Conservation (phyloP, 1,140 invertebrate species). For the Arctopsyche grandis region DNA sequence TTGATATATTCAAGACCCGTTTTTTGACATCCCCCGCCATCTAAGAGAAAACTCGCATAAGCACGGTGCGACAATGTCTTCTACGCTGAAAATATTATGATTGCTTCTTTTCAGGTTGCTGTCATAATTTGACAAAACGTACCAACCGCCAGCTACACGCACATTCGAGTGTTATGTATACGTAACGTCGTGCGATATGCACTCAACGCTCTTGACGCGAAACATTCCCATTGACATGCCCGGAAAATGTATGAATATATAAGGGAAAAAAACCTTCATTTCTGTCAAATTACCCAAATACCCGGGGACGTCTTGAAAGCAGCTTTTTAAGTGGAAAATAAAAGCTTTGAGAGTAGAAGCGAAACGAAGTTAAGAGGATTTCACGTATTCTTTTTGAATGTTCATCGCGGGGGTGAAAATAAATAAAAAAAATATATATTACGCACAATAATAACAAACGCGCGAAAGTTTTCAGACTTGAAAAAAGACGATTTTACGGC, state of each 20-base stretch:
- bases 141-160: background rate
- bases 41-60: background rate
- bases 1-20: constrained; percentile 19
- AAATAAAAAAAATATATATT: background rate
- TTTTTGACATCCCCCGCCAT: background rate
- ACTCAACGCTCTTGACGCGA: too few species aligned
- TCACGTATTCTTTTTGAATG: background rate
- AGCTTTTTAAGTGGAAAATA: constrained; percentile 37
- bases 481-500: too few species aligned
- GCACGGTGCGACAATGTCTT: background rate
- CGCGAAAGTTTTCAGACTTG: background rate
- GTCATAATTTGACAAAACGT: background rate
- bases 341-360: constrained; percentile 20
- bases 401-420: background rate
- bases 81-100: constrained; percentile 10
- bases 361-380: constrained; percentile 32
- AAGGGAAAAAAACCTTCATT: background rate
- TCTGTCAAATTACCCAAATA: constrained; percentile 23
- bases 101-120: constrained; percentile 10
- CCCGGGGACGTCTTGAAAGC: constrained; percentile 17
- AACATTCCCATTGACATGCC: background rate
- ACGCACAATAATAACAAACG: background rate
- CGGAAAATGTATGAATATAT: background rate
- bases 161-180: too few species aligned
- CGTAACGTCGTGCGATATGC: too few species aligned